These are phyloP conservation scores for Porphyrio hochstetteri DNA, from an alignment of 2,113 vertebrate genomes.

Conservation along the genomic window DNA sequence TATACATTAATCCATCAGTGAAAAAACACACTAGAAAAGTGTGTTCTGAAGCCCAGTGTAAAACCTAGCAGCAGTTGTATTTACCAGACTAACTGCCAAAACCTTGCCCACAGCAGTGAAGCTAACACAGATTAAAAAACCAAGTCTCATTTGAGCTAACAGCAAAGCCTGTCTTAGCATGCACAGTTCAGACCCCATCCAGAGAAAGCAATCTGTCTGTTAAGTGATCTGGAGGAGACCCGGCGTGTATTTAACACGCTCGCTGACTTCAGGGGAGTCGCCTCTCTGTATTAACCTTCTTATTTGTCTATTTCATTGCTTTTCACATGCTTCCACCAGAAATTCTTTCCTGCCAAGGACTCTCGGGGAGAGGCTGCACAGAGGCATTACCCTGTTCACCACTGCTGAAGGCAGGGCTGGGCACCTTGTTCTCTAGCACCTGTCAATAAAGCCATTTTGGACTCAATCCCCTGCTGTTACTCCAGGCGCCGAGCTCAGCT, in stretches of 20 bases:
- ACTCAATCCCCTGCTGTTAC: not conserved
- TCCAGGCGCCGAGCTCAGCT: not conserved
- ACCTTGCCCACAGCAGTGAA: not conserved
- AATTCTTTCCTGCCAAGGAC: not conserved
- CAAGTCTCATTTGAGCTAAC: not conserved
- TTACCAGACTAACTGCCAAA: not conserved
- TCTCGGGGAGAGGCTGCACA: too few species aligned
- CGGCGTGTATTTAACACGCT: not conserved
- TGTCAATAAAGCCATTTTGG: not conserved
- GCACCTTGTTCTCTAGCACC: not conserved
- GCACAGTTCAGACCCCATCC: not conserved
- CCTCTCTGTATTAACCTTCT: not conserved
- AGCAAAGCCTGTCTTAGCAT: not conserved
- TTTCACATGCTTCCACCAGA: not conserved
- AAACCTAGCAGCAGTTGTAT: not conserved
- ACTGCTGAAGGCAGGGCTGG: not conserved
- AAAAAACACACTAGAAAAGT: not conserved
- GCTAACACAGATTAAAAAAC: not conserved
- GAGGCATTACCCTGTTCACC: not conserved
- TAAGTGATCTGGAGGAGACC: not conserved
- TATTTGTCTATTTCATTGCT: not conserved
- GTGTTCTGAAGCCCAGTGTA: accelerated
- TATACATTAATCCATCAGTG: not conserved
- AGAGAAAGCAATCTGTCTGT: not conserved
- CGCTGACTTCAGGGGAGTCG: not conserved